A percentile compares a stretch with the other conserved stretches of the same genome.
Conservation (phyloP, 2,888 invertebrate genomes). For the Drosophila kokeensis region DNA sequence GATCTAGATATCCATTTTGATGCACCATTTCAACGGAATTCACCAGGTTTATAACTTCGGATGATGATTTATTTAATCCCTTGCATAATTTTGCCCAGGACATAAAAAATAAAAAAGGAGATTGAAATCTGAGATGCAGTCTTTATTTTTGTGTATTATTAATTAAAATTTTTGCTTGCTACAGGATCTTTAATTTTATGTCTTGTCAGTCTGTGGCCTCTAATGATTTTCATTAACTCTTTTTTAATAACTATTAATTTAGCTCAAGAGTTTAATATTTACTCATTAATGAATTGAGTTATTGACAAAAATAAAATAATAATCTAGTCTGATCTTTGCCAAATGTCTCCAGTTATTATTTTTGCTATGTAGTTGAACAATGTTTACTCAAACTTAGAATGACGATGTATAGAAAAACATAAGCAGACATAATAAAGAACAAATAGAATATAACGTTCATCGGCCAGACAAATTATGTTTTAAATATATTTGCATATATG, state of each 20-base stretch:
- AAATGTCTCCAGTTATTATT: neutral
- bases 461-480: neutral
- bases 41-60: neutral
- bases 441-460: neutral
- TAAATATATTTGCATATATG: neutral
- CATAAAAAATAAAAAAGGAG: neutral
- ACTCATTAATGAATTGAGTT: neutral
- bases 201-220: neutral
- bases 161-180: neutral
- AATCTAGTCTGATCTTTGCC: neutral
- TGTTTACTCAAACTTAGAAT: neutral
- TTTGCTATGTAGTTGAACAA: neutral
- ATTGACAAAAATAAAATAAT: neutral
- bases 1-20: neutral
- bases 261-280: neutral
- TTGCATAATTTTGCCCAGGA: neutral
- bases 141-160: neutral
- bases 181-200: neutral
- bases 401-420: neutral
- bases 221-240: neutral
- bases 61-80: neutral
- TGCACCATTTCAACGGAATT: neutral
- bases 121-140: neutral
- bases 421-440: neutral
- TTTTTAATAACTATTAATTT: neutral